A percentile compares a stretch with the other conserved stretches of the same genome.
phyloP scores from a whole-genome alignment of 2,888 invertebrate species.

The Terebella lapidaria region DNA sequence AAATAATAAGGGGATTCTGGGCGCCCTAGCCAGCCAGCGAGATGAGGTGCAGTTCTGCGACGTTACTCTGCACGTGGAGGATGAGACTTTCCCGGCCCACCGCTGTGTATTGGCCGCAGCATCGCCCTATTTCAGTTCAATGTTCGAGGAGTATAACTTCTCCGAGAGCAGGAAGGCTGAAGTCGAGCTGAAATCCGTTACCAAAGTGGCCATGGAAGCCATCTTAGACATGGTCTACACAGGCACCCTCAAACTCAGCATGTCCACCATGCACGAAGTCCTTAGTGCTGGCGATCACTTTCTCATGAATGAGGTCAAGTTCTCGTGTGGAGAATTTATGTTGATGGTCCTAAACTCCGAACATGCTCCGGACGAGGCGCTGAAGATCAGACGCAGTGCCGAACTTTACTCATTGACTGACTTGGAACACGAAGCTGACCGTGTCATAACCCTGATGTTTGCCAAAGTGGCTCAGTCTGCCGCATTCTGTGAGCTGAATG shows the following conservation, averaged over 20 bases:
- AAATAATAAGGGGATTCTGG: conserved; percentile 7
- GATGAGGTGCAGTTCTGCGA: conserved; percentile 13
- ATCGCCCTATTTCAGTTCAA: conserved; percentile 20
- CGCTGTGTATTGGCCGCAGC: conserved; percentile 18
- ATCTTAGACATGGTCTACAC: conserved; percentile 20
- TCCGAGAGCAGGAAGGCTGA: conserved; percentile 17
- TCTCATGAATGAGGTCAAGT: conserved; percentile 16
- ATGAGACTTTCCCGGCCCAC: conserved; percentile 17
- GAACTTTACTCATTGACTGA: conserved; percentile 15
- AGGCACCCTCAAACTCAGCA: conserved; percentile 12
- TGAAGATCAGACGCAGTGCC: conserved; percentile 15
- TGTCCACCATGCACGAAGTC: conserved; percentile 12
- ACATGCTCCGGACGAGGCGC: conserved; percentile 10
- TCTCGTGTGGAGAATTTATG: conserved; percentile 16
- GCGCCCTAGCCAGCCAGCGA: conserved; percentile 14
- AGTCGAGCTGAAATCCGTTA: conserved; percentile 15
- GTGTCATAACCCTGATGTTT: conserved; percentile 9
- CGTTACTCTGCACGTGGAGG: conserved; percentile 11
- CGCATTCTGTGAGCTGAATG: conserved; percentile 14
- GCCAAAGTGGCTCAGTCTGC: conserved; percentile 8
- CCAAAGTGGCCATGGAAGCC: conserved; percentile 10
- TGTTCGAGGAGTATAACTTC: conserved; percentile 19
- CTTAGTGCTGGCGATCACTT: conserved; percentile 17
- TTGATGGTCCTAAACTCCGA: conserved; percentile 11
- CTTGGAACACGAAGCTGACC: conserved; percentile 13